Evolutionary conservation across 2,797 vertebrate species (phyloP).

Genomic region (Girardinus metallicus): DNA sequence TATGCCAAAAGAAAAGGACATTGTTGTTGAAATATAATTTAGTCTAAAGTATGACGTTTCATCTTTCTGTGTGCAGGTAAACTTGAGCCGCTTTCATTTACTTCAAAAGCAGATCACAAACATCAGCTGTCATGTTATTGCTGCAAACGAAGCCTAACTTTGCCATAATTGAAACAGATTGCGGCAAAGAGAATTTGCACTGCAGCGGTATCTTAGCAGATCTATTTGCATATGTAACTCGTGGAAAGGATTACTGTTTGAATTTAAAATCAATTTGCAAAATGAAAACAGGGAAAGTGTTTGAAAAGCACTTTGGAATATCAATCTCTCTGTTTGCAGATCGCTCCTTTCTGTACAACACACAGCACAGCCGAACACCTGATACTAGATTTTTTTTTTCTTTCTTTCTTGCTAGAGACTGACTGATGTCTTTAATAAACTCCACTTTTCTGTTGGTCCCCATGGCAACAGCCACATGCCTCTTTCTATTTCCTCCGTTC

Average conservation of each 20-base stretch:
- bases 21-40: background rate
- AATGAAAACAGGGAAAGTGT: background rate
- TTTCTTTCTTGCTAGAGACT: conserved; percentile 32
- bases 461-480: conserved; percentile 74
- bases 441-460: conserved; percentile 69
- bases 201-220: background rate
- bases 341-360: background rate
- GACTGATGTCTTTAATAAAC: conserved; percentile 66
- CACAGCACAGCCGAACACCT: conserved; percentile 25
- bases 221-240: conserved; percentile 13
- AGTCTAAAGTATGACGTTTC: background rate
- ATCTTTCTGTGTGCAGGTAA: background rate
- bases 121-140: background rate
- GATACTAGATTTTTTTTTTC: conserved; percentile 44
- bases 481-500: conserved; percentile 48
- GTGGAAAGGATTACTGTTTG: background rate
- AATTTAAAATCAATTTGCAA: background rate
- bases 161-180: conserved; percentile 20
- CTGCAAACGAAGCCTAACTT: background rate
- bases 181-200: background rate
- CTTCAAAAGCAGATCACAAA: background rate
- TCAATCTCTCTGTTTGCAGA: conserved; percentile 10
- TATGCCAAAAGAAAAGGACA: background rate
- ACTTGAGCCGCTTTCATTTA: background rate
- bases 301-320: background rate